Evolutionary conservation across 2,113 vertebrate genomes (phyloP).

Genomic region (Tachysurus fulvidraco): DNA sequence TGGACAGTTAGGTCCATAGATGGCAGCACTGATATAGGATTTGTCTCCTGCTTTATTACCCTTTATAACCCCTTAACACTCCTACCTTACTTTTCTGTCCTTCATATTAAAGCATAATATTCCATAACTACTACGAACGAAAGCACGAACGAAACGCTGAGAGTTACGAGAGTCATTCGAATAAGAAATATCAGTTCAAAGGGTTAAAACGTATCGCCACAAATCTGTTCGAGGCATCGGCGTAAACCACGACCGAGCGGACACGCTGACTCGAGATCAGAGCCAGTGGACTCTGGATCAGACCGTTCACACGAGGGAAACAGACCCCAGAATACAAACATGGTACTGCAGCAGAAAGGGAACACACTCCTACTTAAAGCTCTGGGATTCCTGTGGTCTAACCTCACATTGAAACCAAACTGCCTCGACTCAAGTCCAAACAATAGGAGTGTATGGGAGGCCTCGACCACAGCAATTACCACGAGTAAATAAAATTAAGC

Average conservation of each 20-base stretch:
- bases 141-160: not conserved
- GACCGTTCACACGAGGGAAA: constrained; percentile 57
- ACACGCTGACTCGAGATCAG: constrained; percentile 17
- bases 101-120: not conserved
- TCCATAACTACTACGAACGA: not conserved
- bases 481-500: constrained; percentile 24
- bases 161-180: not conserved
- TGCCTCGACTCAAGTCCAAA: not conserved
- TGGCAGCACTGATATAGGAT: constrained; percentile 76
- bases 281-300: constrained; percentile 47
- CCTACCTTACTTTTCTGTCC: not conserved
- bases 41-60: constrained; percentile 40
- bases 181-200: not conserved
- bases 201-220: not conserved
- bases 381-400: constrained; percentile 48
- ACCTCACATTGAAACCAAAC: constrained; percentile 48
- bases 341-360: constrained; percentile 25
- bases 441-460: constrained; percentile 37
- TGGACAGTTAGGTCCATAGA: constrained; percentile 67
- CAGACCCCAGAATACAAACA: constrained; percentile 57
- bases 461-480: constrained; percentile 25
- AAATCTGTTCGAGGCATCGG: constrained; percentile 7
- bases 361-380: constrained; percentile 42
- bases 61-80: not conserved
- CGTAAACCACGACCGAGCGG: constrained; percentile 11